phyloP scores from a whole-genome alignment of 1,140 invertebrate genomes.

The Atta cephalotes region DNA sequence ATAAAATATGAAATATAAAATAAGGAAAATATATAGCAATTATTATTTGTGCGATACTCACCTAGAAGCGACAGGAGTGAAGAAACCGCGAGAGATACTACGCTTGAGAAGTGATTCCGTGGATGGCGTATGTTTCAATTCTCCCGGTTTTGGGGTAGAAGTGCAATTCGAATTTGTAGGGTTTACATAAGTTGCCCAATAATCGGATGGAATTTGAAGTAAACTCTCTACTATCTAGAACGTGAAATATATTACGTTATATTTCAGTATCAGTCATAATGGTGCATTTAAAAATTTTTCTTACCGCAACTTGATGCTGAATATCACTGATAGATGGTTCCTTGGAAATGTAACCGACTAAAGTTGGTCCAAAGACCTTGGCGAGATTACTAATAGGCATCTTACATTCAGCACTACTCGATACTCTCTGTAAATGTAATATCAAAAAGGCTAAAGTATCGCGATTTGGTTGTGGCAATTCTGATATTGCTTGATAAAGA shows the following conservation, averaged over 20 bases:
- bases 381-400: constrained; percentile 93
- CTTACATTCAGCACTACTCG: constrained; percentile 90
- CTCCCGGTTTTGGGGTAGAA: constrained; percentile 79
- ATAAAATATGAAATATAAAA: background rate
- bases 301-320: constrained; percentile 88
- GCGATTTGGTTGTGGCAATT: constrained; percentile 93
- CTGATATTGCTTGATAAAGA: constrained; percentile 90
- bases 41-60: constrained; percentile 36
- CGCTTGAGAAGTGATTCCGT: constrained; percentile 87
- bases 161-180: constrained; percentile 75
- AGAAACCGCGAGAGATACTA: constrained; percentile 82
- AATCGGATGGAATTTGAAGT: constrained; percentile 89
- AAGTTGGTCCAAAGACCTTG: constrained; percentile 94
- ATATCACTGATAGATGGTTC: constrained; percentile 89
- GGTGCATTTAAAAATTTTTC: background rate
- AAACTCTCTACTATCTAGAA: constrained; percentile 89
- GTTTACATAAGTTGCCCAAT: constrained; percentile 89
- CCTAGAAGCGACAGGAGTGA: constrained; percentile 83
- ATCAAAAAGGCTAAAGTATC: constrained; percentile 95
- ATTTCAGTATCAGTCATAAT: constrained; percentile 1
- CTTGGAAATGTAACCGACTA: constrained; percentile 92
- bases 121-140: constrained; percentile 86
- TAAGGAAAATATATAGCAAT: background rate
- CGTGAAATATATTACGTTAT: constrained; percentile 23
- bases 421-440: constrained; percentile 93